A percentile compares a stretch with the other conserved stretches of the same genome.
Conservation (phyloP, 2,797 vertebrate species). For the Poliocrania exsul region DNA sequence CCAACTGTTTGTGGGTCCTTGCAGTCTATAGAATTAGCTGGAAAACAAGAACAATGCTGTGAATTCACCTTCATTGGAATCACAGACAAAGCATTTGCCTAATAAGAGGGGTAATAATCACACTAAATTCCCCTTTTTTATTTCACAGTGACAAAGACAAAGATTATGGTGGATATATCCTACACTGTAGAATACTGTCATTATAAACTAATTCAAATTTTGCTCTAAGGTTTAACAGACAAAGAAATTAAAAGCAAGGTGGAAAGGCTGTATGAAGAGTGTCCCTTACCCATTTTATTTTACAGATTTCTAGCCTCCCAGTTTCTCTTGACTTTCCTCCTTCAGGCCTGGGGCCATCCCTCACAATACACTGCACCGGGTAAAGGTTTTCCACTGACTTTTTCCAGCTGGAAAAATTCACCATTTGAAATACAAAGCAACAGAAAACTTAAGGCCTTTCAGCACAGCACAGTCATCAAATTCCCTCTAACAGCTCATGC, state of each 20-base stretch:
- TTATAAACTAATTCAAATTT: background rate
- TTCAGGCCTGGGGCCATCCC: background rate
- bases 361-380: background rate
- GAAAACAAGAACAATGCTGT: background rate
- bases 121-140: background rate
- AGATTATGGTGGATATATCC: background rate
- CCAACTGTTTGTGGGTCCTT: background rate
- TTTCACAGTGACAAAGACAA: background rate
- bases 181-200: background rate
- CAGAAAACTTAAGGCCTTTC: background rate
- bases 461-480: rapidly evolving
- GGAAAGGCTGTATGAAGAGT: background rate
- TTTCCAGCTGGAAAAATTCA: background rate
- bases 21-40: background rate
- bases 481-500: background rate
- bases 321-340: background rate
- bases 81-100: background rate
- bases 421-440: background rate
- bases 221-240: background rate
- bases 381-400: background rate
- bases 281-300: background rate
- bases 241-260: background rate
- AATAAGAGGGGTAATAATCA: background rate
- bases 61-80: background rate
- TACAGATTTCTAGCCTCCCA: background rate